phyloP scores from a whole-genome alignment of 2,113 vertebrate genomes.

The Scytalopus superciliaris region DNA sequence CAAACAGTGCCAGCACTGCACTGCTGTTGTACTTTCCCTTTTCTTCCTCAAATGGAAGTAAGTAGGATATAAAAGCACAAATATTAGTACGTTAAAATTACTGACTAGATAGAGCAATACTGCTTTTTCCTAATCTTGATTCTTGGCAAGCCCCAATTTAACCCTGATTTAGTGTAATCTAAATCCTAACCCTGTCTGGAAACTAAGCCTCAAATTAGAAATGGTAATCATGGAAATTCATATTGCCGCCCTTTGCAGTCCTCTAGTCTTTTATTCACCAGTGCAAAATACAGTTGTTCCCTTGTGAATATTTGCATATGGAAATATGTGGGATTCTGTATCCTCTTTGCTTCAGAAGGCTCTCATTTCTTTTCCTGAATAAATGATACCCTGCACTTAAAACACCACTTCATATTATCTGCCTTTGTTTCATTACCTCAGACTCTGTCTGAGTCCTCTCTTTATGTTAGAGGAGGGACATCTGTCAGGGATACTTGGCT shows the following conservation, averaged over 20 bases:
- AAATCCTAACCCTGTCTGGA: slow-evolving; percentile 21
- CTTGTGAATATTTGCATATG: neutral
- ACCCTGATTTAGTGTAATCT: neutral
- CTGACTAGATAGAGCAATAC: neutral
- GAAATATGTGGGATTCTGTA: neutral
- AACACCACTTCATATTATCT: neutral
- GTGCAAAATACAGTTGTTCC: neutral
- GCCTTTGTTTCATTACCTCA: neutral
- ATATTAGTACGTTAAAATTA: neutral
- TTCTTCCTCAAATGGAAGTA: neutral
- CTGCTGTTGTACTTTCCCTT: neutral
- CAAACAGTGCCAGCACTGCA: neutral
- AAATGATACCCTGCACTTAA: neutral
- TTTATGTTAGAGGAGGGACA: neutral
- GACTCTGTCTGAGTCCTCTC: neutral
- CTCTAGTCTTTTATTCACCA: neutral
- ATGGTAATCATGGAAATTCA: neutral
- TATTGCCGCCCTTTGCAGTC: neutral
- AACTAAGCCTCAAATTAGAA: slow-evolving; percentile 11
- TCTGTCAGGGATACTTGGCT: neutral
- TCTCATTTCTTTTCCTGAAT: neutral
- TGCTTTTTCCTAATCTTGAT: neutral
- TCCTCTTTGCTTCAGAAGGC: neutral
- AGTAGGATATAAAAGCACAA: neutral
- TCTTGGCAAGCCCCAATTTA: slow-evolving; percentile 19